Evolutionary conservation across 2,797 vertebrate species (phyloP).

Genomic region (Psittacula derbiana): DNA sequence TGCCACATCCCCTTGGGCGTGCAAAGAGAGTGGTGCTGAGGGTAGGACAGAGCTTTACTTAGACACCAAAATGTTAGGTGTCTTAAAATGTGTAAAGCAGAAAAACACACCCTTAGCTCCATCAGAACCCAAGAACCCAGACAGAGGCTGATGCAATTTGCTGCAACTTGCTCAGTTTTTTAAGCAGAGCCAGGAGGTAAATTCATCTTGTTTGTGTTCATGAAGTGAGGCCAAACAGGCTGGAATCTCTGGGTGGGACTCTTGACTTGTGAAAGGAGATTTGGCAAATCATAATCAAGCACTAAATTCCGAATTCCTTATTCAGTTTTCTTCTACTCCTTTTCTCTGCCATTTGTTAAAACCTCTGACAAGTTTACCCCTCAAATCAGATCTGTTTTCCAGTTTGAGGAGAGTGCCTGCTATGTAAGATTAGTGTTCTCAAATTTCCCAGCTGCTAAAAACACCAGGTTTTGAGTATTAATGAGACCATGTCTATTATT

Average conservation of each 20-base stretch:
- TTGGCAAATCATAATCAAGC: background rate
- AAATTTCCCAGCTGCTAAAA: background rate
- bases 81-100: background rate
- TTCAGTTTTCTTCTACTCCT: background rate
- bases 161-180: slow-evolving; percentile 5
- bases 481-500: background rate
- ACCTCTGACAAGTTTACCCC: background rate
- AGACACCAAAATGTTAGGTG: background rate
- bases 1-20: background rate
- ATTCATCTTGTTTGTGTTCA: background rate
- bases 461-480: background rate
- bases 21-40: background rate
- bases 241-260: background rate
- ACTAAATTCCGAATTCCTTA: background rate
- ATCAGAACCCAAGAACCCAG: background rate
- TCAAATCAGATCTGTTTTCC: background rate
- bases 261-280: background rate
- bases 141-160: slow-evolving; percentile 16
- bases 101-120: background rate
- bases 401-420: background rate
- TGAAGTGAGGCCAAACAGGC: background rate
- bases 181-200: background rate
- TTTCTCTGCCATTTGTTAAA: background rate
- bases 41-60: background rate
- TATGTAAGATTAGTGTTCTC: background rate